A percentile compares a stretch with the other conserved stretches of the same genome.
Evolutionary conservation across 2,797 vertebrate species (phyloP).

Genomic region (Thamnophis elegans): DNA sequence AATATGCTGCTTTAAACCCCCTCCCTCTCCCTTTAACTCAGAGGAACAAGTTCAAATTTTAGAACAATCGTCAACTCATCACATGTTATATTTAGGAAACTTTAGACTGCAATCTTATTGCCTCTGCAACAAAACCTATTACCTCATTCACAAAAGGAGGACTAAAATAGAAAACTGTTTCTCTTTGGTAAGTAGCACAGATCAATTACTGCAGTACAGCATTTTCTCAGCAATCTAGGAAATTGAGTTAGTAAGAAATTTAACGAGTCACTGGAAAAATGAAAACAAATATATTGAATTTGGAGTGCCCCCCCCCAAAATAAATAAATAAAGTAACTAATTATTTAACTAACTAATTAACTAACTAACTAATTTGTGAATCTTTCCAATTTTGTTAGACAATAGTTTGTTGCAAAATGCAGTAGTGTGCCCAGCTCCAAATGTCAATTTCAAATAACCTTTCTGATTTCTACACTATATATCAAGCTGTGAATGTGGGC

Average conservation of each 20-base stretch:
- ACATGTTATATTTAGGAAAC: background rate
- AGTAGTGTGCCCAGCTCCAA: background rate
- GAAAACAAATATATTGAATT: background rate
- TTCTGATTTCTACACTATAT: background rate
- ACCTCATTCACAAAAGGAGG: background rate
- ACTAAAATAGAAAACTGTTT: background rate
- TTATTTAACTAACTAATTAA: no score
- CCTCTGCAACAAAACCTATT: background rate
- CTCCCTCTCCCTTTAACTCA: background rate
- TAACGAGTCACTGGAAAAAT: background rate
- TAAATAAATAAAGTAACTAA: background rate
- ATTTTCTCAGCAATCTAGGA: background rate
- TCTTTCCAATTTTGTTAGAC: background rate
- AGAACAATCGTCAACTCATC: background rate
- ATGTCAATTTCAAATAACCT: background rate
- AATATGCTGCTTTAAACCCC: background rate
- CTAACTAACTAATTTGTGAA: background rate
- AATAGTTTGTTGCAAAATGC: background rate
- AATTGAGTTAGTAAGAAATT: background rate
- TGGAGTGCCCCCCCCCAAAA: no score
- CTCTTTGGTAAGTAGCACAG: background rate
- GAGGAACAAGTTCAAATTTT: background rate
- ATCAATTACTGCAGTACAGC: background rate
- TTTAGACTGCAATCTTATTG: background rate
- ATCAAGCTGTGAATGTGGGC: background rate